Conservation (phyloP, 1,140 invertebrate genomes). For the Samia ricini region DNA sequence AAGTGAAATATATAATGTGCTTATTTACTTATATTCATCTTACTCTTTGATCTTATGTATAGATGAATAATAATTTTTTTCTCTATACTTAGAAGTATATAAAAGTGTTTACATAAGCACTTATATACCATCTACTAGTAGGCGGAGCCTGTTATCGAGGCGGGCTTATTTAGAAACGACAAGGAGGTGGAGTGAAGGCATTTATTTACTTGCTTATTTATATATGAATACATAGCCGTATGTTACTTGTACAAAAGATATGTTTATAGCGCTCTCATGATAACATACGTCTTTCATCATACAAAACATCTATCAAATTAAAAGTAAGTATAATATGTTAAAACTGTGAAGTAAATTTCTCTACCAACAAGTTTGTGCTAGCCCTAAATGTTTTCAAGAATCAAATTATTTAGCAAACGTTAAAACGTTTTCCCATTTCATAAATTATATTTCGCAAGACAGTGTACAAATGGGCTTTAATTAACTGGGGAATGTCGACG, state of each 20-base stretch:
- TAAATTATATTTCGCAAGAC: conserved; percentile 69
- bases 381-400: conserved; percentile 23
- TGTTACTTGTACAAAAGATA: background rate
- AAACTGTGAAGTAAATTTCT: background rate
- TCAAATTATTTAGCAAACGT: conserved; percentile 45
- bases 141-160: conserved; percentile 68
- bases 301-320: background rate
- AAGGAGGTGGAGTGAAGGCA: conserved; percentile 63
- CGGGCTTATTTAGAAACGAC: conserved; percentile 71
- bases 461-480: conserved; percentile 71
- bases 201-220: conserved; percentile 58
- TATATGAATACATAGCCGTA: background rate
- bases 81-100: conserved; percentile 27
- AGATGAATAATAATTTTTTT: conserved; percentile 7
- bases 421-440: conserved; percentile 58
- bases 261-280: background rate
- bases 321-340: background rate
- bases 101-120: conserved; percentile 56
- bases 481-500: conserved; percentile 68
- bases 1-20: too few relatives aligned
- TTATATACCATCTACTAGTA: conserved; percentile 65
- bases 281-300: background rate
- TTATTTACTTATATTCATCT: too few relatives aligned
- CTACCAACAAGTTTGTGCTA: conserved; percentile 11
- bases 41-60: too few relatives aligned